These are phyloP conservation scores for Chymomyza costata DNA, from an alignment of 1,140 invertebrate genomes.

Conservation along the genomic window DNA sequence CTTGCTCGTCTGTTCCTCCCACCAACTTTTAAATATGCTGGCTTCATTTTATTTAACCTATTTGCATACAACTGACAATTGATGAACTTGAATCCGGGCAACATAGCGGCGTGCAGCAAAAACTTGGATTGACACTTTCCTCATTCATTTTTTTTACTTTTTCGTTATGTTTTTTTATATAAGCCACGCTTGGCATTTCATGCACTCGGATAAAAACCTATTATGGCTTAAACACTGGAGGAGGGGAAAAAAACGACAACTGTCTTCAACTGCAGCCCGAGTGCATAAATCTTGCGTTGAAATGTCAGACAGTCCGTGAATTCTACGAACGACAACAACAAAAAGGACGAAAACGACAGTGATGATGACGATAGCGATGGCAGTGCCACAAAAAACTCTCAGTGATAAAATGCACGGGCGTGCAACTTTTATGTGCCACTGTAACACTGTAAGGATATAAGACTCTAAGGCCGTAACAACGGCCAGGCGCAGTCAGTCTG, in stretches of 20 bases:
- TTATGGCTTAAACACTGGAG: constrained; percentile 35
- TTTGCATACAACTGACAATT: constrained; percentile 43
- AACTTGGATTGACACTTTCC: constrained; percentile 63
- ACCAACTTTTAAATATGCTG: background rate
- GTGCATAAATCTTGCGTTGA: constrained; percentile 70
- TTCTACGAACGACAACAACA: constrained; percentile 13
- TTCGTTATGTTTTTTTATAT: no score
- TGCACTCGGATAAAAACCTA: constrained; percentile 67
- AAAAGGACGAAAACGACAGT: constrained; percentile 1
- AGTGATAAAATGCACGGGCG: constrained; percentile 63
- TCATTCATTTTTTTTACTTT: no score
- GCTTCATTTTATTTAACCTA: constrained; percentile 7
- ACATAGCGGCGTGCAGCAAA: constrained; percentile 19
- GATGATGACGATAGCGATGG: constrained; percentile 31
- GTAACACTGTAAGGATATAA: constrained; percentile 8
- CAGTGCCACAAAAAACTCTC: no score
- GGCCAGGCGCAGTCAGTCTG: constrained; percentile 36
- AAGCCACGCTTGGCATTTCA: no score
- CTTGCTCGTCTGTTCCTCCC: constrained; percentile 15
- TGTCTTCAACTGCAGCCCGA: constrained; percentile 69
- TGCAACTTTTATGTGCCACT: constrained; percentile 50
- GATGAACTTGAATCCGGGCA: constrained; percentile 45
- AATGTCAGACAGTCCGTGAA: constrained; percentile 42
- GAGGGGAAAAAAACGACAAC: constrained; percentile 62
- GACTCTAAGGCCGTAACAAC: constrained; percentile 17